A percentile compares a stretch with the other conserved stretches of the same genome.
phyloP scores from a whole-genome alignment of 2,113 vertebrate genomes.

The Silurus meridionalis region DNA sequence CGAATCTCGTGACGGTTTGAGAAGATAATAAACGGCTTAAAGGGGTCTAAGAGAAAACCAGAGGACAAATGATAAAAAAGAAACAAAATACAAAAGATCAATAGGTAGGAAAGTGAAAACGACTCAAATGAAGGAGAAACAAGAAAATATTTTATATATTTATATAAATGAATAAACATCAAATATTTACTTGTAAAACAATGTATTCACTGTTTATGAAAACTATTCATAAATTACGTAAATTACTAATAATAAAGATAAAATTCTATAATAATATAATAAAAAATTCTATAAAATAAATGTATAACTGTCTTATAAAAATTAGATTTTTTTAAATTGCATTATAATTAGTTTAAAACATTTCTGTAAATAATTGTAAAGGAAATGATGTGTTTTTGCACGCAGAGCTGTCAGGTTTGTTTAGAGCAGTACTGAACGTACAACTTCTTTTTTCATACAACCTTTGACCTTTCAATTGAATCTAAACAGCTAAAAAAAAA shows the following conservation, averaged over 20 bases:
- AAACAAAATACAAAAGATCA: neutral
- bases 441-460: neutral
- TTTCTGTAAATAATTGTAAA: no score
- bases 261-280: neutral
- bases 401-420: no score
- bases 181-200: neutral
- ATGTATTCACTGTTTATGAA: neutral
- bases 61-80: neutral
- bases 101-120: slow-evolving; percentile 2
- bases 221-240: no score
- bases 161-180: neutral
- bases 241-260: neutral
- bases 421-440: neutral
- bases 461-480: neutral
- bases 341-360: no score
- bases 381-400: no score
- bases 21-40: slow-evolving; percentile 97
- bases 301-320: no score
- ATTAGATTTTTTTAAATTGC: no score
- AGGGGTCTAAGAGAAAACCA: slow-evolving; percentile 78
- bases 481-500: neutral
- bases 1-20: slow-evolving; percentile 97
- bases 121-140: neutral
- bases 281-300: neutral
- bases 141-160: neutral